A percentile compares a stretch with the other conserved stretches of the same genome.
phyloP scores from a whole-genome alignment of 2,797 vertebrate genomes.

The Pyrocephalus nanus region DNA sequence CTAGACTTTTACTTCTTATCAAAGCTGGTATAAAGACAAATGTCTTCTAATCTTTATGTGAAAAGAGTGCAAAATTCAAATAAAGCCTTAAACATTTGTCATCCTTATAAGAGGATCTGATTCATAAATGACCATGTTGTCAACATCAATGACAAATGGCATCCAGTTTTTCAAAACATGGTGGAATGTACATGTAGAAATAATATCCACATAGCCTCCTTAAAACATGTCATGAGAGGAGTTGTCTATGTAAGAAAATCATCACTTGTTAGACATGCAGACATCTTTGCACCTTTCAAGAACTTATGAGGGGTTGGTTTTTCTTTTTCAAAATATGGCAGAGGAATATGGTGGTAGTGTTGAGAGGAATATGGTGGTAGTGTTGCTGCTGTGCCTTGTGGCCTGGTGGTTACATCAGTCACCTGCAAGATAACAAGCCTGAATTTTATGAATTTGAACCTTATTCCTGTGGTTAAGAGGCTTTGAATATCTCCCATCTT shows the following conservation, averaged over 20 bases:
- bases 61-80: background rate
- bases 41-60: background rate
- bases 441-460: background rate
- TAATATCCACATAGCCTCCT: background rate
- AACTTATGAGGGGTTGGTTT: background rate
- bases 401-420: background rate
- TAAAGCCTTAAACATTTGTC: background rate
- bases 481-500: background rate
- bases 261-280: background rate
- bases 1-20: background rate
- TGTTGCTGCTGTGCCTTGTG: background rate
- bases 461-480: background rate
- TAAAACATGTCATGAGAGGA: background rate
- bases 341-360: background rate
- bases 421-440: background rate
- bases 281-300: background rate
- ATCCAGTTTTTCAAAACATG: background rate
- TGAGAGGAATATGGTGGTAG: background rate
- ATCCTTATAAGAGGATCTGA: background rate
- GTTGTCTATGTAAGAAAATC: background rate
- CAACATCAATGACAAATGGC: background rate
- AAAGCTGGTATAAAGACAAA: background rate
- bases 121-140: background rate
- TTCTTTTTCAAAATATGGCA: background rate
- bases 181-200: background rate